Evolutionary conservation across 2,888 invertebrate genomes (phyloP), one percentile per base, ranked within the genome.

Genomic region (Cantharis rustica): DNA sequence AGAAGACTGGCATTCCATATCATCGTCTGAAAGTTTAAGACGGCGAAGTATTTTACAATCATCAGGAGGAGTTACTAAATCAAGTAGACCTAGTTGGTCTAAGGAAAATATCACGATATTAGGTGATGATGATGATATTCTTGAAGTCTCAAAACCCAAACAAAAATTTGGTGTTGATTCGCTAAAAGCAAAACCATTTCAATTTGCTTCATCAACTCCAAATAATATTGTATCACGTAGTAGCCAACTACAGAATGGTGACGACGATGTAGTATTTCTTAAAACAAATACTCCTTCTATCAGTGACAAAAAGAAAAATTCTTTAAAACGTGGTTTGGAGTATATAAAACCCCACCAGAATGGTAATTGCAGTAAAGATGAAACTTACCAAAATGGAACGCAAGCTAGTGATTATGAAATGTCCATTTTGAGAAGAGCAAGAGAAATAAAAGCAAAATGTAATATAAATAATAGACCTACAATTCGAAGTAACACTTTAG

Each of bases 401-500:
- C 16, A 61, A 7, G 20, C 16, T 23, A n/a, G 4, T 47, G 63
- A 69, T 66, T 17, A 61, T n/a, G 66, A 66, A 16, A 70, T 72
- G 13, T 71, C 75, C 16, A 70, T 75, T 9, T 69, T 75, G 1
- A 76, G 23, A n/a, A 79, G 76, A 11, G 66, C 66, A 5, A 64
- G 16, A 17, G 76, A 76, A 69, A 66, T 69, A 16, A 79, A 72
- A 70, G 16, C 64, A 9, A 73, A 69, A 64, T 26, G 75, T 68
- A 27, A 26, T 15, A 11, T 17, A 13, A 68, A 31, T 16, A 11
- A 11, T 26, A 80, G 69, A 62, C 75, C 66, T 20, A 15, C 13
- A 16, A 23, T 23, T 23, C 66, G 82, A 80, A 77, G 73, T n/a
- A 72, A 83, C 3, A 88, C 89, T 71, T 83, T 90, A 61, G 88